Base-by-base conservation (phyloP, 2,113 vertebrate genomes). In the Heterochromis multidens region DNA sequence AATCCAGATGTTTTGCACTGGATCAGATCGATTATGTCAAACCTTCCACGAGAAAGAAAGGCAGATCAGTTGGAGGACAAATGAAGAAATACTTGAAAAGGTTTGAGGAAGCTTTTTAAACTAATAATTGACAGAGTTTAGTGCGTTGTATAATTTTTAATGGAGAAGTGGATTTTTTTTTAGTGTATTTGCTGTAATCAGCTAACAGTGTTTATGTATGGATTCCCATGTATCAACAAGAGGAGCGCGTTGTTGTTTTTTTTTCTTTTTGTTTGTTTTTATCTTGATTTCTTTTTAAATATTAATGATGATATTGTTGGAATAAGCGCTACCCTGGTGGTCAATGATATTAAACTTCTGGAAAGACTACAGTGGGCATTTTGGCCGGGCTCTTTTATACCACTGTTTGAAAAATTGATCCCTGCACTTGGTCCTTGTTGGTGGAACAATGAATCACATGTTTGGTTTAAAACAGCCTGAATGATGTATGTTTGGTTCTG, bases 281-380 rank as follows among this genome's bases (percentile, higher is more conserved):
- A n/a, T 21, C 17, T 61, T 8, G 27, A 0, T 29, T 0, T 11
- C 29, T 62, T 19, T 62, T 21, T 62, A 35, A 19, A 13, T 0
- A n/a, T 35, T 1, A 35, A 62, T 35, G 19, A 35, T 0, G 0
- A 19, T 62, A 33, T 62, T n/a, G 60, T 62, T 62, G 60, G 31
- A 13, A n/a, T 62, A 62, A 35, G 33, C 4, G 29, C 31, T 62
- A 35, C 9, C 0, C 31, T 4, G 2, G 31, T 31, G 60, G 3
- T 35, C 27, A 10, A 7, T 60, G 1, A 59, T 29, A 3, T 8
- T 59, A 29, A 9, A 61, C 60, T 33, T 29, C 60, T 62, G 29
- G 60, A 4, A 62, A 37, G 19, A 7, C 12, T 19, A 62, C 29
- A 0, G 31, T 4, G 61, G 31, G 31, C 61, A 12, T 35, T 37